Percentiles rank a stretch among this genome's conserved stretches.
Evolutionary conservation across 2,797 vertebrate genomes (phyloP).

Genomic region (Tinamus major): DNA sequence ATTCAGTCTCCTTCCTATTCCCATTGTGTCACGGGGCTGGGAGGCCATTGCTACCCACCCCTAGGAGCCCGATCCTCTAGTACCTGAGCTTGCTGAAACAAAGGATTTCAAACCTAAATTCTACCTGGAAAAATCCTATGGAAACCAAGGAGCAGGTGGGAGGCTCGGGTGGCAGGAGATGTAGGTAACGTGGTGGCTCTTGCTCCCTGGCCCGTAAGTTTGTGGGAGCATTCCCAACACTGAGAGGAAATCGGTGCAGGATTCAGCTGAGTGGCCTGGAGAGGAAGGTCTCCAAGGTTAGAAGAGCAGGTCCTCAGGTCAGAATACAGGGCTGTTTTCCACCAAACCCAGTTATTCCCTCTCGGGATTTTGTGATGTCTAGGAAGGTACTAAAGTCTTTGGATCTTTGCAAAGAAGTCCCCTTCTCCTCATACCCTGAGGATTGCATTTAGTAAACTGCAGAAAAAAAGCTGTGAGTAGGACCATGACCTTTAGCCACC

Average conservation of each 20-base stretch:
- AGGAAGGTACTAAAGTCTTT: background rate
- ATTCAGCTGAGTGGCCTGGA: background rate
- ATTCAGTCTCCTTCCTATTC: background rate
- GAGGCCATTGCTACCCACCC: background rate
- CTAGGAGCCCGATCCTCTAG: background rate
- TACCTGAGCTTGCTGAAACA: background rate
- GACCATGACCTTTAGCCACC: background rate
- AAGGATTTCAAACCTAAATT: conserved; percentile 9
- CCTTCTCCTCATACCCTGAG: background rate
- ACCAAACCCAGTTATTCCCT: background rate
- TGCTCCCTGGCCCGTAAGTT: accelerated
- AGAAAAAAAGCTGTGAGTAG: background rate
- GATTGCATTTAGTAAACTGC: background rate
- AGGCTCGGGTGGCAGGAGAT: background rate
- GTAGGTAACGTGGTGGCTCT: background rate
- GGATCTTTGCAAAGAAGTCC: background rate
- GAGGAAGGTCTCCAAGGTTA: background rate
- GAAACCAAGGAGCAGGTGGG: background rate
- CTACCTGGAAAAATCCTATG: background rate
- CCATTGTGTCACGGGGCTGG: background rate
- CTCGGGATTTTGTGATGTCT: background rate
- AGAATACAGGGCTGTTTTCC: background rate
- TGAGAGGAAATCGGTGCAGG: background rate
- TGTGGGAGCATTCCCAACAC: background rate
- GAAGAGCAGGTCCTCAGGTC: background rate